Percentiles rank a stretch among this genome's conserved stretches.
Evolutionary conservation across 2,888 invertebrate species (phyloP).

Genomic region (Acanthosepion lycidas): DNA sequence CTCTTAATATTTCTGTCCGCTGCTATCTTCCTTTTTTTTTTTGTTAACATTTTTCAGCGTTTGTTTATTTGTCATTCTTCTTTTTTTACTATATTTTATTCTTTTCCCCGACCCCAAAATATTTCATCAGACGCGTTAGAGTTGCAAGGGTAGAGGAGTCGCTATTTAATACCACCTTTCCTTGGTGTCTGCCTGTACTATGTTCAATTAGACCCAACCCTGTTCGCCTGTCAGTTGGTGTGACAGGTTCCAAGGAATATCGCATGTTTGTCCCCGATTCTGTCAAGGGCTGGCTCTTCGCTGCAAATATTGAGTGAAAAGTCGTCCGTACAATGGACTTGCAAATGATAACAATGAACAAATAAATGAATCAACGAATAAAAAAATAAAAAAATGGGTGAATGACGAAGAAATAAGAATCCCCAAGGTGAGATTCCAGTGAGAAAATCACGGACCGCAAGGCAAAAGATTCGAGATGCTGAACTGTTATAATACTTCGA

Average conservation of each 20-base stretch:
- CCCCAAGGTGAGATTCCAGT: not conserved
- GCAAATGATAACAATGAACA: not conserved
- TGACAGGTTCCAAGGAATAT: not conserved
- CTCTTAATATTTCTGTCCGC: not conserved
- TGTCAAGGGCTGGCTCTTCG: not conserved
- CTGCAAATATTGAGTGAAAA: not conserved
- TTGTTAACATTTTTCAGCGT: not conserved
- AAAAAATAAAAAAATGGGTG: not conserved
- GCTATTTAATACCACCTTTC: not conserved
- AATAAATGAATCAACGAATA: not conserved
- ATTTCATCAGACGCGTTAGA: not conserved
- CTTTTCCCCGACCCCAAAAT: not conserved
- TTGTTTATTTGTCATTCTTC: not conserved
- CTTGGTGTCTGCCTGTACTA: not conserved
- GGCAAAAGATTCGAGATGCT: not conserved
- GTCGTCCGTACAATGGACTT: not conserved
- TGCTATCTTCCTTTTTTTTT: not conserved
- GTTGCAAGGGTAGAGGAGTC: not conserved
- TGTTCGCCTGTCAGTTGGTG: not conserved
- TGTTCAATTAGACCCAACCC: not conserved
- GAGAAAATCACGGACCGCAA: not conserved
- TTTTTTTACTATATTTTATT: not conserved
- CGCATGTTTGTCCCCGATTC: not conserved
- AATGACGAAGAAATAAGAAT: constrained; percentile 20
- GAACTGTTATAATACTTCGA: not conserved